These are phyloP conservation scores for Leptothorax acervorum DNA, from an alignment of 2,888 invertebrate species.

Conservation along the genomic window DNA sequence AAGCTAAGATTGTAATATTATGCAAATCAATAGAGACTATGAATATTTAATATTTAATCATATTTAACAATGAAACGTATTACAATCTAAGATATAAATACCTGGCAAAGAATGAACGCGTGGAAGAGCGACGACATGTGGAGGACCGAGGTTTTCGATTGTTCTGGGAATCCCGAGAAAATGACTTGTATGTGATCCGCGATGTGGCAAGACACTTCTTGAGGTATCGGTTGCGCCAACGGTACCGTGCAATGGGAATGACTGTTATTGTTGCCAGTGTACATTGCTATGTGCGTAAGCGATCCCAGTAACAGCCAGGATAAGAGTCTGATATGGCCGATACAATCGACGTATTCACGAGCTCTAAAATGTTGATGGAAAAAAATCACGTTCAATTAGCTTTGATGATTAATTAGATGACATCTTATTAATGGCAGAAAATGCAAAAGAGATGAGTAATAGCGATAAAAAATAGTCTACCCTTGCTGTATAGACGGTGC, in stretches of 20 bases:
- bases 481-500: conserved; percentile 94
- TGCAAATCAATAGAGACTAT: neutral
- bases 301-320: conserved; percentile 99
- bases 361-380: conserved; percentile 87
- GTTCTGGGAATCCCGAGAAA: conserved; percentile 98
- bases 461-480: conserved; percentile 84
- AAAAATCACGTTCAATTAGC: neutral
- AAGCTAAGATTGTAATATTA: conserved; percentile 86
- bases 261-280: conserved; percentile 84
- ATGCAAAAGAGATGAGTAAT: neutral
- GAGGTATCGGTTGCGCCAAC: conserved; percentile 94
- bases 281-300: conserved; percentile 94
- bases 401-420: conserved; percentile 34
- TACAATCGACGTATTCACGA: conserved; percentile 97
- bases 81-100: conserved; percentile 78
- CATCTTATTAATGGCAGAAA: neutral
- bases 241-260: conserved; percentile 84
- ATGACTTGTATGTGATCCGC: conserved; percentile 99
- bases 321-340: conserved; percentile 96
- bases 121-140: conserved; percentile 99
- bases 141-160: conserved; percentile 95
- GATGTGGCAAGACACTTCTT: conserved; percentile 98
- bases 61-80: neutral
- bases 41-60: neutral
- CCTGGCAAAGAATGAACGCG: conserved; percentile 98